phyloP scores from a whole-genome alignment of 2,888 invertebrate genomes.

The Clistopyga incitator region DNA sequence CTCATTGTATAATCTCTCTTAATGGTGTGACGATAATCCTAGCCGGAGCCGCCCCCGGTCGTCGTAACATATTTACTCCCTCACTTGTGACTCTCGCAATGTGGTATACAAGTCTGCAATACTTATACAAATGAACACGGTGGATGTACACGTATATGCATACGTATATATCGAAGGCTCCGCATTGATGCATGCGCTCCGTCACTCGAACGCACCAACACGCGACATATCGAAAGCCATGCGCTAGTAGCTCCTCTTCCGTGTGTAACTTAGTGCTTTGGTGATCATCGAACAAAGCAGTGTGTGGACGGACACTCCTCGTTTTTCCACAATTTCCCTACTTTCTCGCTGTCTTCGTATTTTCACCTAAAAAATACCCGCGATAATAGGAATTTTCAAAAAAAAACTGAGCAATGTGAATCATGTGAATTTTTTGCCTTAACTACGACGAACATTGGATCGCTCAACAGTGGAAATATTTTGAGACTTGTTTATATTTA shows the following conservation, averaged over 20 bases:
- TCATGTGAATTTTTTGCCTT: background rate
- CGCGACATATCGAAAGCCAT: slow-evolving; percentile 63
- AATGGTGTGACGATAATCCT: slow-evolving; percentile 58
- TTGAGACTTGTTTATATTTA: background rate
- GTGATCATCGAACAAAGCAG: slow-evolving; percentile 70
- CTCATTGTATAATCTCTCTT: slow-evolving; percentile 26
- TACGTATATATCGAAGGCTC: slow-evolving; percentile 26
- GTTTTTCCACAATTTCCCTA: slow-evolving; percentile 6
- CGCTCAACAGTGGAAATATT: background rate
- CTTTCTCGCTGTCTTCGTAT: background rate
- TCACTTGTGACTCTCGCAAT: slow-evolving; percentile 9
- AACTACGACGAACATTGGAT: background rate
- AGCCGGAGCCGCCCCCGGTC: slow-evolving; percentile 59
- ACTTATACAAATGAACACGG: slow-evolving; percentile 12
- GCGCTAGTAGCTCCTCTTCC: slow-evolving; percentile 66
- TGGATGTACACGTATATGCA: slow-evolving; percentile 5
- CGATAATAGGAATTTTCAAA: background rate
- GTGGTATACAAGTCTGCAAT: slow-evolving; percentile 6
- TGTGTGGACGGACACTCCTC: slow-evolving; percentile 48
- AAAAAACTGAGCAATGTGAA: slow-evolving; percentile 8
- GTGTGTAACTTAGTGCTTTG: slow-evolving; percentile 70
- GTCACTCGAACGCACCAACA: slow-evolving; percentile 55
- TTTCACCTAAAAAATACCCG: background rate
- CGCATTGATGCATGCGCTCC: slow-evolving; percentile 60
- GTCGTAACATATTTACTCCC: slow-evolving; percentile 30